Conservation (phyloP, 2,888 invertebrate species). For the Protophormia terraenovae region DNA sequence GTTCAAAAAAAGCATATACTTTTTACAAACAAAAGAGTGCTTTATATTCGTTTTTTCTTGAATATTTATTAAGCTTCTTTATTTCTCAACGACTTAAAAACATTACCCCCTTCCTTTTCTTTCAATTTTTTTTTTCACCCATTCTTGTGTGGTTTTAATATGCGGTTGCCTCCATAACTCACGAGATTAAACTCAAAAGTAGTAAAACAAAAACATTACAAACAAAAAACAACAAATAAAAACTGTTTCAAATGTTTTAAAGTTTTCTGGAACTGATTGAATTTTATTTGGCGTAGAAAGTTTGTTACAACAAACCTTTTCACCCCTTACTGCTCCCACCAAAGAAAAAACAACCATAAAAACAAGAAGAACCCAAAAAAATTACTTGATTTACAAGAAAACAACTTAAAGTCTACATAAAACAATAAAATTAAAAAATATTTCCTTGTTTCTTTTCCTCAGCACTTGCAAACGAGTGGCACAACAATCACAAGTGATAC, state of each 20-base stretch:
- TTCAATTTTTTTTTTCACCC: background rate
- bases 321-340: background rate
- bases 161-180: constrained; percentile 60
- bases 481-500: constrained; percentile 39
- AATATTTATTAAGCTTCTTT: background rate
- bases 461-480: background rate
- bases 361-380: constrained; percentile 1
- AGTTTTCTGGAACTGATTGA: constrained; percentile 67
- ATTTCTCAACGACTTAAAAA: background rate
- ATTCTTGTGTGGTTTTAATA: constrained; percentile 33
- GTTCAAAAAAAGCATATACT: background rate
- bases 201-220: constrained; percentile 16
- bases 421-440: constrained; percentile 43
- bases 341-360: constrained; percentile 6
- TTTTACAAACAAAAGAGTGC: background rate
- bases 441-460: background rate
- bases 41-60: background rate
- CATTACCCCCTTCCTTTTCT: background rate
- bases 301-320: constrained; percentile 22
- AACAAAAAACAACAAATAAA: constrained; percentile 17
- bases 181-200: constrained; percentile 57
- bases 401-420: constrained; percentile 49
- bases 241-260: constrained; percentile 62
- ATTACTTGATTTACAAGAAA: constrained; percentile 53
- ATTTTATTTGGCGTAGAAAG: constrained; percentile 64